Conservation (phyloP, 2,888 invertebrate species). For the Toxonevra muliebris region DNA sequence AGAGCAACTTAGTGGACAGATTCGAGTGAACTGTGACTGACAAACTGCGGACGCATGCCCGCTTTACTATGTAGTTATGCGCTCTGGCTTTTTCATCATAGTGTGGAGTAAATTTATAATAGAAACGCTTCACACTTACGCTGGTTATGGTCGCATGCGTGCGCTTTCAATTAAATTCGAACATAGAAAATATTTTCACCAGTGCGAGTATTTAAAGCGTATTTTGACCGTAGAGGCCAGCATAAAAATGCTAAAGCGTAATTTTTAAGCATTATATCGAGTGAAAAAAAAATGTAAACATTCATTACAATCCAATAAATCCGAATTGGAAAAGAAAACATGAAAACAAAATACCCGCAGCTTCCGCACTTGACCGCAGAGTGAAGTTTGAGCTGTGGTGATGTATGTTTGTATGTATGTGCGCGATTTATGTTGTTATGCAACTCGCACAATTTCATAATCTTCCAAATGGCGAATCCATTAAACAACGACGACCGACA, state of each 20-base stretch:
- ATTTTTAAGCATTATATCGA: slow-evolving; percentile 6
- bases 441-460: no score
- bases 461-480: no score
- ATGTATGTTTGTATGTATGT: no score
- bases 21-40: no score
- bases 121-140: slow-evolving; percentile 42
- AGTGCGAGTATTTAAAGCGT: slow-evolving; percentile 15
- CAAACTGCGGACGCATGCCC: no score
- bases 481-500: no score
- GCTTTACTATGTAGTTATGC: not conserved
- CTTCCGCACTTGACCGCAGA: no score
- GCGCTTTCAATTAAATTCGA: slow-evolving; percentile 50
- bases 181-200: not conserved
- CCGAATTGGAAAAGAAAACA: slow-evolving; percentile 21
- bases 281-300: slow-evolving; percentile 24
- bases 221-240: slow-evolving; percentile 20
- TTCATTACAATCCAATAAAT: slow-evolving; percentile 36
- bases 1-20: no score
- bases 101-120: slow-evolving; percentile 14
- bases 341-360: no score
- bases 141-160: slow-evolving; percentile 39
- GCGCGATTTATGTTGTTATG: no score
- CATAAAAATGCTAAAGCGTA: slow-evolving; percentile 13
- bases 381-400: no score
- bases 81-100: not conserved